These are phyloP conservation scores for Conus canariensis DNA, from an alignment of 2,888 invertebrate genomes.

Conservation along the genomic window DNA sequence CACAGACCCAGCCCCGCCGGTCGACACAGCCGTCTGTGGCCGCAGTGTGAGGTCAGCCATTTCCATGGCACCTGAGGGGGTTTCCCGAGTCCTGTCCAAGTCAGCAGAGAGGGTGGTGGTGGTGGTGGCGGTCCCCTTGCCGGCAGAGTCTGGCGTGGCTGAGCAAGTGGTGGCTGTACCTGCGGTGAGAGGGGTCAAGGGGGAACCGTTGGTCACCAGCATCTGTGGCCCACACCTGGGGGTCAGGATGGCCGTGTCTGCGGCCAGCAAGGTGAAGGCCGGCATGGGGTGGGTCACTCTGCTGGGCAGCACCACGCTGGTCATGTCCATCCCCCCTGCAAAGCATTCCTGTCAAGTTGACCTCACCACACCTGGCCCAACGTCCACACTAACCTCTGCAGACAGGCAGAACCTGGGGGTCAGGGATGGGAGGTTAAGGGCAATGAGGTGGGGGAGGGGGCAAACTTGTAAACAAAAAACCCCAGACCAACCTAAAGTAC, in stretches of 20 bases:
- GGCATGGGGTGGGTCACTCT: neutral
- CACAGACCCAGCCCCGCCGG: constrained; percentile 7
- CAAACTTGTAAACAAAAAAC: too few relatives aligned
- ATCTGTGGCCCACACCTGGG: neutral
- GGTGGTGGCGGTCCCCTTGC: neutral
- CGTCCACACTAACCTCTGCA: neutral
- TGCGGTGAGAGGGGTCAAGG: neutral
- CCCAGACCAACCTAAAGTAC: too few relatives aligned
- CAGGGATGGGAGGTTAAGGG: neutral
- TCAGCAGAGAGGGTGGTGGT: neutral
- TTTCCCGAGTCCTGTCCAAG: constrained; percentile 6
- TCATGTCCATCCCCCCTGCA: constrained; percentile 40
- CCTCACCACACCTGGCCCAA: neutral
- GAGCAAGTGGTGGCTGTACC: neutral
- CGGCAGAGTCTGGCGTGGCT: neutral
- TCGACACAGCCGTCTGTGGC: neutral
- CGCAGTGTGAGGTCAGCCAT: neutral
- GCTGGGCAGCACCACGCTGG: constrained; percentile 43
- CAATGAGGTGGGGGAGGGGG: too few relatives aligned
- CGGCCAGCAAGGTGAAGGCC: neutral
- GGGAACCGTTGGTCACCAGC: neutral
- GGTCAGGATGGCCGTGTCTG: neutral
- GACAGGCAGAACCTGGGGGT: neutral
- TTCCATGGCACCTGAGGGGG: constrained; percentile 1
- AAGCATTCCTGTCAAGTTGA: neutral